These are phyloP conservation scores for Bombus fervidus DNA, from an alignment of 1,140 invertebrate species.

Conservation along the genomic window DNA sequence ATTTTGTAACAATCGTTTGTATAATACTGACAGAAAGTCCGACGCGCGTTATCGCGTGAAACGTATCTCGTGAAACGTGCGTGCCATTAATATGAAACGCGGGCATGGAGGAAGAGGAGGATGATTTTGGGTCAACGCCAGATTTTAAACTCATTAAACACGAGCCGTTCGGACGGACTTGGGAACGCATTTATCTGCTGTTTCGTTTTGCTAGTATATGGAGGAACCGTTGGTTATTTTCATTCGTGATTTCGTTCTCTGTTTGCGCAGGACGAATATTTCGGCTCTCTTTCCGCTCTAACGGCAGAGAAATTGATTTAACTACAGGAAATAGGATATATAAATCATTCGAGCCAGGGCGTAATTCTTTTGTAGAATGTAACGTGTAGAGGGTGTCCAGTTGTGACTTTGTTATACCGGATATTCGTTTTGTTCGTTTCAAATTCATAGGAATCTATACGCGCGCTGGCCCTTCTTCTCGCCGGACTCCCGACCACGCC, in stretches of 20 bases:
- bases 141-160: constrained; percentile 59
- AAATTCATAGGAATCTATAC: background rate
- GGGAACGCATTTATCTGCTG: constrained; percentile 32
- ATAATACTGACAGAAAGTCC: background rate
- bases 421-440: background rate
- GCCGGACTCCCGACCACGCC: no score
- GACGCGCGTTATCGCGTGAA: background rate
- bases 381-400: background rate
- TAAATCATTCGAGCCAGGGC: constrained; percentile 28
- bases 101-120: background rate
- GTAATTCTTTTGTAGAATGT: constrained; percentile 21
- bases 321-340: constrained; percentile 39
- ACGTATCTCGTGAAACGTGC: constrained; percentile 9
- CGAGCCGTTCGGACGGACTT: constrained; percentile 15
- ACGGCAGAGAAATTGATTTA: constrained; percentile 44
- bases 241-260: constrained; percentile 11
- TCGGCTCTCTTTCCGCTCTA: constrained; percentile 19
- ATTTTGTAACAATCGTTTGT: background rate
- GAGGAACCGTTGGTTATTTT: constrained; percentile 1
- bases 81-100: constrained; percentile 34
- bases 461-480: background rate
- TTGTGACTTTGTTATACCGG: background rate
- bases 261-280: constrained; percentile 16
- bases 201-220: background rate
- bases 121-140: constrained; percentile 49